Evolutionary conservation across 1,140 invertebrate genomes (phyloP), one percentile per base, ranked within the genome.

Genomic region (Papilio helenus): DNA sequence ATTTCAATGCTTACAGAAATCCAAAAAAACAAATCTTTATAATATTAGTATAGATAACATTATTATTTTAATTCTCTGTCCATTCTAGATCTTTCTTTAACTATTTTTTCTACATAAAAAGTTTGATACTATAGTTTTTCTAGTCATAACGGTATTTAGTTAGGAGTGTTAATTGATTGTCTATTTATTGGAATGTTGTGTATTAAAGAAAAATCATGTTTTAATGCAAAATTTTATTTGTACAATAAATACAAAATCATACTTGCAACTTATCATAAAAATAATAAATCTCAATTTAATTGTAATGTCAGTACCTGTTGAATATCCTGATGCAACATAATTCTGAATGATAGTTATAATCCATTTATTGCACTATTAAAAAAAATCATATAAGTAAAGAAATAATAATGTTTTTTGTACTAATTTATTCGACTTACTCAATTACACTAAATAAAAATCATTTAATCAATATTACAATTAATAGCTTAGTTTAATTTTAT

Each of bases 171-270:
- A 23, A 49, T 51, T 76, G 51, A 51, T n/a, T 29, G 26, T 23
- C 58, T 76, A 76, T 76, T 18, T 76, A 34, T 49, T 58, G 23
- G 73, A 76, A 76, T 76, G 49, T 80, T 65, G 51, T 20, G 44
- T 65, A 88, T 85, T 85, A 88, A 79, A 81, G 72, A 79, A 80
- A 77, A 51, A 71, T 80, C 34, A 76, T 78, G 49, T 80, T 90
- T 90, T 85, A 90, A 92, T 93, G 89, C 87, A 93, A 93, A 92
- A 87, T 87, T 94, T 94, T 93, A 93, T 94, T 93, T 94, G 92
- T 94, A 94, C 93, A 94, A 94, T 94, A 94, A 93, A 94, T 94
- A 94, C 93, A 94, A 94, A 77, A 94, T 88, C 82, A 93, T 93
- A 92, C 84, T 89, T 91, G 92, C 91, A 92, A 93, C 92, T 90